Evolutionary conservation across 2,888 invertebrate genomes (phyloP), one percentile per base, ranked within the genome.

Genomic region (Drosophila subsilvestris): DNA sequence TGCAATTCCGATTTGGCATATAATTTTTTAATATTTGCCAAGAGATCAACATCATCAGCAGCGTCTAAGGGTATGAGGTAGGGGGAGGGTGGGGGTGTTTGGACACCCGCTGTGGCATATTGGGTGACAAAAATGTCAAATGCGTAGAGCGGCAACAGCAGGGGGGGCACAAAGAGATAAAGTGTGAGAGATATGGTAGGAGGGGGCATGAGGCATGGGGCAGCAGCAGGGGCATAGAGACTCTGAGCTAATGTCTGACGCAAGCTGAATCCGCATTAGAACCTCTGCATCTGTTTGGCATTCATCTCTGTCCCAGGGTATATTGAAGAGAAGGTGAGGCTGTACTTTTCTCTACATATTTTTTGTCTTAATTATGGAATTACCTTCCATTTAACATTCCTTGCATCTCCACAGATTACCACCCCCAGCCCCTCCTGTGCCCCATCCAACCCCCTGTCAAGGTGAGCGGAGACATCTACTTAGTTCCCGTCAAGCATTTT

Each of bases 1-100:
- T 86, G 89, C 89, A 88, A 88, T 89, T 89, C 89, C 85, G 89
- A 89, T 86, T 86, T 89, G 75, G 80, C 88, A 88, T 86, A 88
- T 89, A 86, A 89, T 88, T 88, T 85, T 85, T 88, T 83, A 88
- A 84, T 82, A 82, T 63, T 37, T 42, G 60, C 48, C 58, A 25
- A 20, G 53, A 10, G 43, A 48, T 22, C 49, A 25, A 20, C 37
- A 47, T 10, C 20, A 14, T 14, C 37, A 14, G 32, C 37, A 14
- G 14, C 0, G 32, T 8, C 27, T 2, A 25, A 1, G 37, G 10
- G 61, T 5, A 14, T 20, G 53, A 8, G 17, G 44, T 14, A 17
- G 27, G 14, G 55, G 43, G 6, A 51, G 50, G 29, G 45, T 55
- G 47, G 25, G 55, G 48, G 54, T 25, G 17, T 51, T 62, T 29